Evolutionary conservation across 2,113 vertebrate species (phyloP), one percentile per base, ranked within the genome.

Genomic region (Peromyscus leucopus): DNA sequence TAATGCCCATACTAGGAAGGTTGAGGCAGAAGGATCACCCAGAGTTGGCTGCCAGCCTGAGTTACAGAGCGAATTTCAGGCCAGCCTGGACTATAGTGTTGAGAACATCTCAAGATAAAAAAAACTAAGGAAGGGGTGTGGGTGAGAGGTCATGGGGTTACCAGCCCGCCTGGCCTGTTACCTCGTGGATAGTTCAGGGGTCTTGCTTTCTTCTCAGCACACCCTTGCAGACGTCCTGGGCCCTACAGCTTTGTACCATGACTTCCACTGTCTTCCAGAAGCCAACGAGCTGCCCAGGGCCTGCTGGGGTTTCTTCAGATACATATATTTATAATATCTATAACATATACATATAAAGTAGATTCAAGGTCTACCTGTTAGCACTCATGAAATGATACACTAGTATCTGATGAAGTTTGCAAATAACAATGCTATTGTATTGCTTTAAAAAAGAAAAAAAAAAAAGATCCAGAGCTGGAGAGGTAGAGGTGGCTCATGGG

Each of bases 391-490:
- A 92, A 88, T 84, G 22, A 67, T 71, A 82, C 10, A 26, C n/a
- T 74, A 46, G 21, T 94, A 17, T 92, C 46, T 74, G 69, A 95
- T 24, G 63, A 76, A 93, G 74, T 72, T 95, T 61, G 61, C 21
- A 74, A 84, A 42, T 91, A 72, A 63, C 84, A 89, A n/a, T 82
- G 26, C 21, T 71, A 31, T 33, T 74, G 79, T 59, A 28, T 89
- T 91, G 4, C 5, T 94, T 51, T 9, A 51, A 51, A 51, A 51
- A 84, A 94, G 10, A 51, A 84, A 94, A 87, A 86, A 82, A 59
- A 76, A 80, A 55, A 36, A 33, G n/a, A 67, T 36, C 19, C 85
- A 71, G 85, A 46, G 46, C 42, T 87, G 10, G 19, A 87, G 65
- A 15, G 21, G 9, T 33, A 87, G 65, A 15, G 21, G 9, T 33